Evolutionary conservation across 2,888 invertebrate species (phyloP).

Genomic region (Philhelius pedissequus): DNA sequence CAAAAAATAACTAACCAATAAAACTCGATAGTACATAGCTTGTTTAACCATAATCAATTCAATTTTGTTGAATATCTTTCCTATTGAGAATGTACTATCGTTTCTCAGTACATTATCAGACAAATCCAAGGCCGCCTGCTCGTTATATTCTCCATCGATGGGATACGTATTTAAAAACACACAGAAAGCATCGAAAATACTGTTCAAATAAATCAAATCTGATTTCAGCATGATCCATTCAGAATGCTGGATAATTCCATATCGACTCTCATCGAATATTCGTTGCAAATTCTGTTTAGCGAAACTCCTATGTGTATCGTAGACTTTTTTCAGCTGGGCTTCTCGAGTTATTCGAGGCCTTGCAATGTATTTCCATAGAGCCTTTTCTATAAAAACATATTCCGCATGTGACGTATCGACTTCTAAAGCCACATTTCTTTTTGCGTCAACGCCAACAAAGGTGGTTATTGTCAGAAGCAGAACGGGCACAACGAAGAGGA

Average conservation of each 20-base stretch:
- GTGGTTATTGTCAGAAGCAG: constrained; percentile 13
- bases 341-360: constrained; percentile 71
- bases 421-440: constrained; percentile 72
- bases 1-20: constrained; percentile 81
- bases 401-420: constrained; percentile 83
- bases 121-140: constrained; percentile 83
- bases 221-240: constrained; percentile 83
- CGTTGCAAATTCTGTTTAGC: constrained; percentile 70
- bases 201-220: constrained; percentile 83
- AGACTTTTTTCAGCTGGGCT: constrained; percentile 75
- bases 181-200: constrained; percentile 81
- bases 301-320: constrained; percentile 75
- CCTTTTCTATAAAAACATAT: constrained; percentile 81
- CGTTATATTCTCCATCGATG: constrained; percentile 77
- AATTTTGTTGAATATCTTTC: constrained; percentile 81
- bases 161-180: constrained; percentile 7
- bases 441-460: constrained; percentile 45
- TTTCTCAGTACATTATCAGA: constrained; percentile 84
- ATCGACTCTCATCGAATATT: constrained; percentile 71
- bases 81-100: constrained; percentile 79
- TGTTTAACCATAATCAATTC: constrained; percentile 83
- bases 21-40: constrained; percentile 83
- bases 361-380: constrained; percentile 75
- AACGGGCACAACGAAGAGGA: constrained; percentile 14
- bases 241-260: constrained; percentile 80